These are phyloP conservation scores for Andrena camellia DNA, from an alignment of 2,888 invertebrate species.

Conservation along the genomic window DNA sequence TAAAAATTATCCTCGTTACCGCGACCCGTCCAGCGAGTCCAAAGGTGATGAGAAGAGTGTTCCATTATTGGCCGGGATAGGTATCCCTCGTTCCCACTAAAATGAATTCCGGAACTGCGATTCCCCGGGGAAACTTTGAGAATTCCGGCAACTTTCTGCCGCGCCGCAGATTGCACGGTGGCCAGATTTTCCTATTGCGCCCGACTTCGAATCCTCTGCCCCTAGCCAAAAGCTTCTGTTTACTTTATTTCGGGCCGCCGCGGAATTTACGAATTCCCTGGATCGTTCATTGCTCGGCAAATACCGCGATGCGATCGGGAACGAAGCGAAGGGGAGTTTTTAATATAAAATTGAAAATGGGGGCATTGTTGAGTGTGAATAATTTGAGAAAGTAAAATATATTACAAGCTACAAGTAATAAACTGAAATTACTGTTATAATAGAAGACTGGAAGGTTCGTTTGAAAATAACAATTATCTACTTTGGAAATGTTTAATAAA, in stretches of 20 bases:
- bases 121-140: conserved; percentile 50
- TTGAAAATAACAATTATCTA: no score
- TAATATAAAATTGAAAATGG: no score
- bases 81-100: conserved; percentile 29
- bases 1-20: conserved; percentile 68
- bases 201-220: conserved; percentile 11
- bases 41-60: conserved; percentile 48
- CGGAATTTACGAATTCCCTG: conserved; percentile 47
- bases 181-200: conserved; percentile 29
- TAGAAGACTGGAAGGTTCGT: no score
- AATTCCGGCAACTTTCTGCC: conserved; percentile 32
- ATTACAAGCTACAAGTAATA: no score
- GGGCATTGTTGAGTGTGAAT: not conserved
- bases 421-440: no score
- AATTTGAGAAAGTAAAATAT: not conserved
- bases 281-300: conserved; percentile 6
- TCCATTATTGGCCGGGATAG: conserved; percentile 20
- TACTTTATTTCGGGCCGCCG: conserved; percentile 34
- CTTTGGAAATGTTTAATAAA: no score
- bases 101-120: conserved; percentile 50
- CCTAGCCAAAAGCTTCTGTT: conserved; percentile 39
- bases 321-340: no score
- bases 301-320: not conserved
- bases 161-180: conserved; percentile 9
- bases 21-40: conserved; percentile 14